phyloP scores from a whole-genome alignment of 2,888 invertebrate genomes.

The Dione juno region DNA sequence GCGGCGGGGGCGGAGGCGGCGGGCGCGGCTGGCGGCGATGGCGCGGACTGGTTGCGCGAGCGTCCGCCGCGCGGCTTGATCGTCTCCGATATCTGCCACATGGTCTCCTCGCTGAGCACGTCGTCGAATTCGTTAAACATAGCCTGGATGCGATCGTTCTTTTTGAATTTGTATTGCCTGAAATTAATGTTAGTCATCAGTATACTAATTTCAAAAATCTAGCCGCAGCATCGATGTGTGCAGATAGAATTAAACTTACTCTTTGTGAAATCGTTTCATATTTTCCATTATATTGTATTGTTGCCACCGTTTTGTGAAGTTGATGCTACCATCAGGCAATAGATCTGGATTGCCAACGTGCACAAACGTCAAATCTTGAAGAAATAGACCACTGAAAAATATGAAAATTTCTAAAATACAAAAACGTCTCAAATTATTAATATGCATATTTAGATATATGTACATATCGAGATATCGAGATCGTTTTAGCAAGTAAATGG shows the following conservation, averaged over 20 bases:
- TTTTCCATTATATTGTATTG: constrained; percentile 99
- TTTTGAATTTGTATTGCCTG: constrained; percentile 96
- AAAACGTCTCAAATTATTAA: background rate
- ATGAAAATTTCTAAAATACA: background rate
- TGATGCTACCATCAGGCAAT: constrained; percentile 92
- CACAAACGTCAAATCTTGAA: constrained; percentile 99
- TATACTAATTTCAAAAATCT: no score
- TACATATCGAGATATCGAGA: no score
- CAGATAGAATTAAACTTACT: constrained; percentile 84
- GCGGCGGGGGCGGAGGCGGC: constrained; percentile 43
- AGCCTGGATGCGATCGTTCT: constrained; percentile 95
- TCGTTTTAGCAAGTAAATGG: no score
- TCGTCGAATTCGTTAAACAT: constrained; percentile 99
- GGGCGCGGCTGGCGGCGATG: constrained; percentile 51
- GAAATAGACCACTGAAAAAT: constrained; percentile 92
- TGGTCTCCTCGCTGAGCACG: constrained; percentile 97
- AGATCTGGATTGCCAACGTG: constrained; percentile 98
- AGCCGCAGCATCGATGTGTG: no score
- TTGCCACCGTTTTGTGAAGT: constrained; percentile 99
- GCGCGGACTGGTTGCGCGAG: constrained; percentile 63
- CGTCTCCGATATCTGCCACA: constrained; percentile 99
- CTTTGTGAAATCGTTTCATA: constrained; percentile 98
- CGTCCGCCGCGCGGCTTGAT: constrained; percentile 94
- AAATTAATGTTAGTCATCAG: constrained; percentile 4
- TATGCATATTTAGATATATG: no score